These are phyloP conservation scores for Ormyrus labotus DNA, from an alignment of 2,888 invertebrate genomes.

Conservation along the genomic window DNA sequence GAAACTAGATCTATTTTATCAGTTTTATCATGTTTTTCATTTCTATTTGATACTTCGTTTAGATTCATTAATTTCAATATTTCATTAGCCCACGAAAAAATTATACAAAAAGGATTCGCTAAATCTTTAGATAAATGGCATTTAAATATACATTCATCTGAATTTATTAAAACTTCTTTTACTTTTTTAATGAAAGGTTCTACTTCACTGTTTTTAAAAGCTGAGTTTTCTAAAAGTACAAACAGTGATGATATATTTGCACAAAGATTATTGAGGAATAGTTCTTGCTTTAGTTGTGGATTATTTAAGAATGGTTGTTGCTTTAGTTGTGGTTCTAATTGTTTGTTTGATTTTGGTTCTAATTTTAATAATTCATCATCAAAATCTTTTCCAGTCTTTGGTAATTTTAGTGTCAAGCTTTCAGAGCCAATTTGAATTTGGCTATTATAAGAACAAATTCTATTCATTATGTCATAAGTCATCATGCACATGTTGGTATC, in stretches of 20 bases:
- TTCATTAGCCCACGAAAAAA: constrained; percentile 40
- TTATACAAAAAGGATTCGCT: constrained; percentile 42
- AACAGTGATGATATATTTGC: constrained; percentile 9
- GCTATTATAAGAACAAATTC: constrained; percentile 40
- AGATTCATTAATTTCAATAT: constrained; percentile 10
- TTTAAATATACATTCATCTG: constrained; percentile 20
- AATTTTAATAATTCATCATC: constrained; percentile 34
- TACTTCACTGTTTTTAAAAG: not conserved
- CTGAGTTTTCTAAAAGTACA: not conserved
- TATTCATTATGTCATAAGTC: constrained; percentile 22
- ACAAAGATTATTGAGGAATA: constrained; percentile 18
- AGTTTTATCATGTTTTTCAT: not conserved
- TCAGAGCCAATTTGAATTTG: not conserved
- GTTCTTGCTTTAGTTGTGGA: not conserved
- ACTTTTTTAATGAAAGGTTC: constrained; percentile 11
- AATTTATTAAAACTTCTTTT: not conserved
- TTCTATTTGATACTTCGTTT: not conserved
- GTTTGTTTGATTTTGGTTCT: not conserved
- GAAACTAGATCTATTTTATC: not conserved
- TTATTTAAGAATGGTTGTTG: not conserved
- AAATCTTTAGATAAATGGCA: constrained; percentile 10
- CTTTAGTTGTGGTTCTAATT: not conserved
- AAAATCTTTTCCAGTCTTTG: constrained; percentile 12
- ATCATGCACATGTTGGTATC: constrained; percentile 31
- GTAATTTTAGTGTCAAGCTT: constrained; percentile 5